Conservation (phyloP, 1,140 invertebrate species). For the Lucilia sericata region DNA sequence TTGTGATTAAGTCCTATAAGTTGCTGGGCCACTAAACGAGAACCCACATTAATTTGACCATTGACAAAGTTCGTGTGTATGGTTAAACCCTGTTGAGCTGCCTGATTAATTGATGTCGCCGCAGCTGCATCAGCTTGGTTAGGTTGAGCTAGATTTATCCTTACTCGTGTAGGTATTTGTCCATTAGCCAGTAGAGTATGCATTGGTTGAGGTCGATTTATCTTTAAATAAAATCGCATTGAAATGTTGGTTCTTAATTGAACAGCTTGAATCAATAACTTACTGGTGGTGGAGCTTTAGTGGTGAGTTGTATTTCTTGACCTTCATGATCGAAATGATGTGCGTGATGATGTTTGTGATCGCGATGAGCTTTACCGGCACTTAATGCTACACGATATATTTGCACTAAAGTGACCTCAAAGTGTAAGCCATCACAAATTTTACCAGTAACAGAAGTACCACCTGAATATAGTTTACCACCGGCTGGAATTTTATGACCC, state of each 20-base stretch:
- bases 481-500: constrained; percentile 80
- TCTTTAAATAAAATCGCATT: constrained; percentile 51
- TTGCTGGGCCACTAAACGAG: constrained; percentile 72
- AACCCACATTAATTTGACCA: constrained; percentile 72
- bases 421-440: constrained; percentile 77
- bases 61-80: constrained; percentile 73
- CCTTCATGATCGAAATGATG: constrained; percentile 83
- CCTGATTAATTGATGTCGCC: constrained; percentile 68
- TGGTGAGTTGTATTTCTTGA: constrained; percentile 71
- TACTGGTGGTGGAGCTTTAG: constrained; percentile 70
- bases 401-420: constrained; percentile 83
- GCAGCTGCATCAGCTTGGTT: constrained; percentile 18
- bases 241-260: background rate
- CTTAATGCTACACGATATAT: constrained; percentile 82
- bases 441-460: constrained; percentile 74
- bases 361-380: constrained; percentile 84
- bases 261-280: constrained; percentile 47
- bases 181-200: constrained; percentile 76
- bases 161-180: constrained; percentile 74
- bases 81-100: constrained; percentile 55
- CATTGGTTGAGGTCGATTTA: constrained; percentile 70
- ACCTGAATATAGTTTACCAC: constrained; percentile 79
- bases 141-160: constrained; percentile 71
- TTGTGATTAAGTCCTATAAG: constrained; percentile 55
- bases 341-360: constrained; percentile 86